A percentile compares a stretch with the other conserved stretches of the same genome.
phyloP scores from a whole-genome alignment of 2,888 invertebrate genomes.

The Drosophila merina region DNA sequence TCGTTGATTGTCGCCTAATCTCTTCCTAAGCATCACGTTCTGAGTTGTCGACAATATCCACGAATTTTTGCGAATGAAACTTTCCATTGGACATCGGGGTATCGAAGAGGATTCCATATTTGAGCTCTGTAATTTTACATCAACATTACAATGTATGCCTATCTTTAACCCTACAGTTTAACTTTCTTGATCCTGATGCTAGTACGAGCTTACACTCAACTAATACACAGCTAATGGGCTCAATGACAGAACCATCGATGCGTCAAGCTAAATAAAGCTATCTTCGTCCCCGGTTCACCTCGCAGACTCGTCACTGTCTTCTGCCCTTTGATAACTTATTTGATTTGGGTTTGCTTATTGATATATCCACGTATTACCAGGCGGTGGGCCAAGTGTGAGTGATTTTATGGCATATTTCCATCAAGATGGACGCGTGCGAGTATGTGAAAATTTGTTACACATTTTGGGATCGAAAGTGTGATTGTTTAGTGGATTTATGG shows the following conservation, averaged over 20 bases:
- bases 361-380: constrained; percentile 50
- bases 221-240: constrained; percentile 60
- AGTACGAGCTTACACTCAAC: background rate
- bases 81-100: background rate
- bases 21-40: constrained; percentile 62
- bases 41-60: constrained; percentile 44
- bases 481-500: constrained; percentile 78
- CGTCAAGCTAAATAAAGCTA: constrained; percentile 39
- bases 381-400: constrained; percentile 38
- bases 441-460: constrained; percentile 74
- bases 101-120: background rate
- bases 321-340: constrained; percentile 76
- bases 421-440: constrained; percentile 69
- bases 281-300: background rate
- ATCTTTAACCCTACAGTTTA: background rate
- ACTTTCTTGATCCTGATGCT: background rate
- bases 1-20: constrained; percentile 66
- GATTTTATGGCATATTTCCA: constrained; percentile 72
- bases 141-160: background rate
- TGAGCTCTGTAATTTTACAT: background rate
- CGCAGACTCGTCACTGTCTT: constrained; percentile 31
- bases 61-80: background rate
- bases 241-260: constrained; percentile 63
- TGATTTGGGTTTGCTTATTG: constrained; percentile 71
- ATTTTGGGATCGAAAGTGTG: constrained; percentile 61